Conservation (phyloP, 1,140 invertebrate species). For the Procambarus clarkii region DNA sequence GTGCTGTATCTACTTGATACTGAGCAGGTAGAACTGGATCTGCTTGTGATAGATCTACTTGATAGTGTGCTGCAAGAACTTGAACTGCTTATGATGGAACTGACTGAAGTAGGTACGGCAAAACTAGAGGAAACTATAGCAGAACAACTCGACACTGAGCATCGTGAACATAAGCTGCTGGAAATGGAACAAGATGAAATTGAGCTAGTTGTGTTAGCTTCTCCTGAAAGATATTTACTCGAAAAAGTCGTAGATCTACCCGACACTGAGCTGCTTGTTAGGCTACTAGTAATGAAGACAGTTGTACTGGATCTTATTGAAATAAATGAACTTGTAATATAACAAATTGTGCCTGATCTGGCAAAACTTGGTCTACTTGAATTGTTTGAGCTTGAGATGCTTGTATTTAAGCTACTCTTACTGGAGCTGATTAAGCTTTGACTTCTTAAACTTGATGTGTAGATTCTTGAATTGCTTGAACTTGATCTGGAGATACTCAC, state of each 20-base stretch:
- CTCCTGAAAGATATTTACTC: too few relatives aligned
- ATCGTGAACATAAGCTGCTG: too few relatives aligned
- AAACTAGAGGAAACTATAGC: too few relatives aligned
- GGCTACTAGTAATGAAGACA: too few relatives aligned
- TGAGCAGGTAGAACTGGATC: neutral
- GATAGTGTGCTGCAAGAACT: conserved; percentile 9
- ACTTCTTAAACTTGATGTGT: neutral
- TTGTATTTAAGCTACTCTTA: neutral
- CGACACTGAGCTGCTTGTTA: neutral
- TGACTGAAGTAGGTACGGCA: too few relatives aligned
- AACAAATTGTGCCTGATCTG: too few relatives aligned
- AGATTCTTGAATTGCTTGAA: neutral
- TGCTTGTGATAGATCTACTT: neutral
- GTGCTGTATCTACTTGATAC: neutral
- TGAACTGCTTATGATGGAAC: neutral
- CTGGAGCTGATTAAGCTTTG: neutral
- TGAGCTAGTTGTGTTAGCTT: too few relatives aligned
- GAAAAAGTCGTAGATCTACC: too few relatives aligned
- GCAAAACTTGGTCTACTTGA: neutral
- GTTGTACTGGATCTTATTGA: too few relatives aligned
- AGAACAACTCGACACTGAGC: too few relatives aligned
- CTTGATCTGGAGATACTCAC: conserved; percentile 21
- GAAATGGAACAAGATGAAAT: too few relatives aligned
- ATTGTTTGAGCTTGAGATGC: neutral
- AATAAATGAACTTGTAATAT: too few relatives aligned